Evolutionary conservation across 2,797 vertebrate genomes (phyloP).

Genomic region (Pipistrellus kuhlii): DNA sequence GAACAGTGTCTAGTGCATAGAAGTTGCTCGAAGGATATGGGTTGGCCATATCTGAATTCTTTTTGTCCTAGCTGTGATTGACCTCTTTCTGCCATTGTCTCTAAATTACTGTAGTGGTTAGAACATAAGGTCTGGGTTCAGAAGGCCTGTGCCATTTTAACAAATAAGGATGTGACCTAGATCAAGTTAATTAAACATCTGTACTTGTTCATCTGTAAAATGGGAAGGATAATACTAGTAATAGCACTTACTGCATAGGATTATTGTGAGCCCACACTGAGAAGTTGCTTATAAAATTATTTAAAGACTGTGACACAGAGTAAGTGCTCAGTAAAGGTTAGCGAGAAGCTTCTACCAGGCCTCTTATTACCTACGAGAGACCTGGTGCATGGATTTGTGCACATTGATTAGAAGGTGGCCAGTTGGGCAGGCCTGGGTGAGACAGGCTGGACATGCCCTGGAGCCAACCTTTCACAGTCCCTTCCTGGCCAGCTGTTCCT

Average conservation of each 20-base stretch:
- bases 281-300: constrained; percentile 66
- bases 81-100: not conserved
- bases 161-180: constrained; percentile 13
- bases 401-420: too few relatives aligned
- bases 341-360: constrained; percentile 28
- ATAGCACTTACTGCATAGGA: not conserved
- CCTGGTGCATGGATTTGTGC: too few relatives aligned
- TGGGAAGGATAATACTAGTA: constrained; percentile 27
- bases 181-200: constrained; percentile 24
- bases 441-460: too few relatives aligned
- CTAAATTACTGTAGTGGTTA: not conserved
- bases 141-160: not conserved
- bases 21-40: not conserved
- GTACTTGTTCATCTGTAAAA: constrained; percentile 40
- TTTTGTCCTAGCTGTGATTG: not conserved
- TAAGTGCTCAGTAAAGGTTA: constrained; percentile 6
- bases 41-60: not conserved
- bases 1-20: not conserved
- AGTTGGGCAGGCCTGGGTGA: too few relatives aligned
- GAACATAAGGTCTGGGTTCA: not conserved
- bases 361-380: constrained; percentile 56
- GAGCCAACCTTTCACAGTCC: too few relatives aligned
- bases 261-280: not conserved
- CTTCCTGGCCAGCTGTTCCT: too few relatives aligned
- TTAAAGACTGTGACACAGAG: constrained; percentile 63